A percentile compares a stretch with the other conserved stretches of the same genome.
Evolutionary conservation across 2,888 invertebrate genomes (phyloP).

Genomic region (Drosophila sordidula): DNA sequence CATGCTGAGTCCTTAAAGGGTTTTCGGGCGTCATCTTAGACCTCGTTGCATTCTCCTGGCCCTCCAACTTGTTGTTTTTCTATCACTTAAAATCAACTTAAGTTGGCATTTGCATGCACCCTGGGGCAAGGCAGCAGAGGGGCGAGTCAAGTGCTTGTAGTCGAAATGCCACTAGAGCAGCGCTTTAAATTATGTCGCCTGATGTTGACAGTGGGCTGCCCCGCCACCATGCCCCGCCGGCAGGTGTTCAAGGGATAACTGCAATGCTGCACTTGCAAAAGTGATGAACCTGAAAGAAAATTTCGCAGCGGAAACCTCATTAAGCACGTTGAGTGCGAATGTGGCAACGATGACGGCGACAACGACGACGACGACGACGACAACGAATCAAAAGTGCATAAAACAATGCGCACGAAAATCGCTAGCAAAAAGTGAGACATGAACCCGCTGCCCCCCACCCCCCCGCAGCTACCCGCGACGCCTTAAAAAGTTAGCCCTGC

Average conservation of each 20-base stretch:
- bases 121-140: not conserved
- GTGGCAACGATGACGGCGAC: constrained; percentile 57
- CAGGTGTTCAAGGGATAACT: constrained; percentile 52
- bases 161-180: constrained; percentile 75
- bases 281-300: constrained; percentile 80
- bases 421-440: constrained; percentile 46
- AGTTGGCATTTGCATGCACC: constrained; percentile 82
- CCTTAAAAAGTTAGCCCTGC: constrained; percentile 44
- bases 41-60: constrained; percentile 6
- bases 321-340: constrained; percentile 74
- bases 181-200: constrained; percentile 74
- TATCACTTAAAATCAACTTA: constrained; percentile 83
- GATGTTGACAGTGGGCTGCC: constrained; percentile 58
- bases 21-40: constrained; percentile 55
- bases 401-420: constrained; percentile 71
- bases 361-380: constrained; percentile 26
- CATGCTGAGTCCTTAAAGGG: constrained; percentile 57
- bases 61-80: constrained; percentile 63
- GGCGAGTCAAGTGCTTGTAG: constrained; percentile 71
- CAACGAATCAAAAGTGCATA: constrained; percentile 69
- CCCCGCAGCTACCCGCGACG: constrained; percentile 2
- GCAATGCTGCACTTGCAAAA: constrained; percentile 71
- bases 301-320: constrained; percentile 75
- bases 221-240: not conserved
- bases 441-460: not conserved